Evolutionary conservation across 2,113 vertebrate genomes (phyloP), one percentile per base, ranked within the genome.

Genomic region (Uria lomvia): DNA sequence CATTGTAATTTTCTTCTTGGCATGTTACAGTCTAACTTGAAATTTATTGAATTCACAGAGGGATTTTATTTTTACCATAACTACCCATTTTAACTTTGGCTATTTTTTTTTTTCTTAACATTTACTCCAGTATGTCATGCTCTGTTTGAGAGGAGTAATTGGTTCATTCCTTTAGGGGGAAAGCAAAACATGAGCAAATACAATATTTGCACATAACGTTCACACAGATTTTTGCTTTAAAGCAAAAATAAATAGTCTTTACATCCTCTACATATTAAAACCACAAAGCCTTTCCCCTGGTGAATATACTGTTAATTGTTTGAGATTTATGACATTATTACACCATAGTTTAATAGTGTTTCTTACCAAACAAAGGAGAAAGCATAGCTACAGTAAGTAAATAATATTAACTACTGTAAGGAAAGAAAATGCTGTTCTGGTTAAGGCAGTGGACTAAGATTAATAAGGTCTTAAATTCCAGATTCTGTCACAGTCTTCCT

Each of bases 111-210:
- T 26, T 26, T 24, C 32, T 62, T 86, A 90, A 62, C 22, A 21
- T 90, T 91, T 91, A 79, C 62, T 92, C 14, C 58, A 92, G 29
- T 42, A 82, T 47, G 63, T 74, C 67, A 88, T 79, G 74, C 84
- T 94, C 86, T 91, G 86, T 80, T 95, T 84, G 73, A 91, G 66
- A 82, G n/a, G 13, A 73, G 45, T 95, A 95, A 91, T 90, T 90
- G 81, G 45, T 73, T 92, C 45, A 59, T 79, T 95, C 58, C 95
- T 85, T 90, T 20, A 88, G 53, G 84, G 74, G 38, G 76, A 95
- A 93, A 63, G 42, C 42, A 90, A 91, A 89, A 94, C 21, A 86
- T 21, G 45, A 81, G 58, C 40, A 94, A 92, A 92, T 68, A 84
- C 36, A 72, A 17, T 52, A 84, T 92, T 87, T 87, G 68, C 77